Conservation (phyloP, 2,888 invertebrate species). For the Ischnura elegans region DNA sequence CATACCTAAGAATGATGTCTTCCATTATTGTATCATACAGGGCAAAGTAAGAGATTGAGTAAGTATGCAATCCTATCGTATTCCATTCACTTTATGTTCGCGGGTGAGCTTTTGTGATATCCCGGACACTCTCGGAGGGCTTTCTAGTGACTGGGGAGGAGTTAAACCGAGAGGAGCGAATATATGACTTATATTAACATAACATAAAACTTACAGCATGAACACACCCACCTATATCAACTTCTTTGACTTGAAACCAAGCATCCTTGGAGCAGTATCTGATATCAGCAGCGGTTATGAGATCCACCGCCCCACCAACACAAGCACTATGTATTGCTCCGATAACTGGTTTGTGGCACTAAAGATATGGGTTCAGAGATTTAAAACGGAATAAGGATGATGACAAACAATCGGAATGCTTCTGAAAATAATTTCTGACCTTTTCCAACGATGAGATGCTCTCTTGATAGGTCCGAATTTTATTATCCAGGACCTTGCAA, state of each 20-base stretch:
- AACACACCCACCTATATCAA: conserved; percentile 77
- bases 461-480: conserved; percentile 87
- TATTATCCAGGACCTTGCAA: conserved; percentile 83
- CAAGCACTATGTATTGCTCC: conserved; percentile 93
- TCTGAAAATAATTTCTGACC: conserved; percentile 75
- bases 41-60: no score
- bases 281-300: conserved; percentile 94
- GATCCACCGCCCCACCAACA: conserved; percentile 94
- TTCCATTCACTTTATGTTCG: no score
- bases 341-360: conserved; percentile 95
- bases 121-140: no score
- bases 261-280: conserved; percentile 94
- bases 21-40: no score
- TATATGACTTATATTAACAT: not conserved
- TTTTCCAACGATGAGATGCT: conserved; percentile 90
- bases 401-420: not conserved
- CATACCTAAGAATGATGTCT: conserved; percentile 85
- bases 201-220: not conserved
- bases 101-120: no score
- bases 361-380: conserved; percentile 70
- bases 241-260: conserved; percentile 95
- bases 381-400: conserved; percentile 18
- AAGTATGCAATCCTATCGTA: no score
- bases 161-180: no score
- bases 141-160: no score